Conservation (phyloP, 2,797 vertebrate species). For the Vespertilio murinus region DNA sequence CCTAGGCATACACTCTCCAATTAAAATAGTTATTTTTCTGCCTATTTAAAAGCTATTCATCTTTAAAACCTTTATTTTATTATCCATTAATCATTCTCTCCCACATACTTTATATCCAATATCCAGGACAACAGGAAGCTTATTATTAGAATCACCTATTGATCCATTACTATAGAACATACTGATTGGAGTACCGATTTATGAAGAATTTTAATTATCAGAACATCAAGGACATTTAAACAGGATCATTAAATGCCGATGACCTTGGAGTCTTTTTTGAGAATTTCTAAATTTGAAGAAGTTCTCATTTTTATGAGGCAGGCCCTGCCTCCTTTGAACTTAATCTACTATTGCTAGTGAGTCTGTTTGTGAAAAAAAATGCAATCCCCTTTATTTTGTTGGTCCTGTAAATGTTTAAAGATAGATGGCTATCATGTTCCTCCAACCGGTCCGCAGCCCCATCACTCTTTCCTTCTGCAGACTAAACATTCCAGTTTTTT, state of each 20-base stretch:
- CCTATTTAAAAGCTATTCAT: background rate
- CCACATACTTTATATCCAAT: background rate
- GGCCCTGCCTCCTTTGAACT: slow-evolving; percentile 28
- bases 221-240: background rate
- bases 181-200: background rate
- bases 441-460: slow-evolving; percentile 51
- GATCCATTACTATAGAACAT: background rate
- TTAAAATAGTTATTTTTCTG: background rate
- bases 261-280: background rate
- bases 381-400: slow-evolving; percentile 63
- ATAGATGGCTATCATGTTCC: slow-evolving; percentile 78
- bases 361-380: slow-evolving; percentile 25
- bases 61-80: background rate
- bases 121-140: background rate
- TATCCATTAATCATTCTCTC: background rate
- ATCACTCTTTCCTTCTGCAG: slow-evolving; percentile 73
- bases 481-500: slow-evolving; percentile 79
- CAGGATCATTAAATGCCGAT: background rate
- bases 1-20: background rate
- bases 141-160: background rate
- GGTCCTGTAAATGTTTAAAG: slow-evolving; percentile 78
- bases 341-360: slow-evolving; percentile 34
- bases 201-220: background rate
- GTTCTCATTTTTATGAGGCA: slow-evolving; percentile 15
- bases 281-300: slow-evolving; percentile 23